A percentile compares a stretch with the other conserved stretches of the same genome.
phyloP scores from a whole-genome alignment of 2,797 vertebrate genomes.

The Acanthornis magna region DNA sequence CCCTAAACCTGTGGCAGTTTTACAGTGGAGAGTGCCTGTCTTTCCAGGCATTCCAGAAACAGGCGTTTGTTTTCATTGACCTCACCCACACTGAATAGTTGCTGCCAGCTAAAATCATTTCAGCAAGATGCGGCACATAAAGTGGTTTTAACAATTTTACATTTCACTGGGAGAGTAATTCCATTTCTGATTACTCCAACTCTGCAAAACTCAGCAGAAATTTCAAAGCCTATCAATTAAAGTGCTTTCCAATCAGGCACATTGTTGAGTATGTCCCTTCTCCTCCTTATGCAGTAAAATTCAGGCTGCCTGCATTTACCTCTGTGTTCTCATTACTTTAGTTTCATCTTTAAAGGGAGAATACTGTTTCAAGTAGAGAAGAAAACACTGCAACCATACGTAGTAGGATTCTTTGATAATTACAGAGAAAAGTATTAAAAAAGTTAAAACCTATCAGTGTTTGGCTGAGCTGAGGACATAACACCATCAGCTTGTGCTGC shows the following conservation, averaged over 20 bases:
- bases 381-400: not conserved
- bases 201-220: conserved; percentile 62
- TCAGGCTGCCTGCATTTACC: not conserved
- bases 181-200: conserved; percentile 35
- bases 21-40: not conserved
- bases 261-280: conserved; percentile 22
- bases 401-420: not conserved
- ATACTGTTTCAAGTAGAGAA: not conserved
- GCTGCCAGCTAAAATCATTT: conserved; percentile 51
- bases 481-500: not conserved
- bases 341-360: not conserved
- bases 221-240: conserved; percentile 42
- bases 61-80: conserved; percentile 34
- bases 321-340: not conserved
- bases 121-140: conserved; percentile 14
- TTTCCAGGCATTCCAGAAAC: conserved; percentile 14
- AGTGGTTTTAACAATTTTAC: conserved; percentile 52
- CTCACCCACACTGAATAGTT: conserved; percentile 7
- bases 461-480: not conserved
- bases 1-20: not conserved
- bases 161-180: conserved; percentile 47
- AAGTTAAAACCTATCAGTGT: not conserved
- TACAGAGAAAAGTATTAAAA: not conserved
- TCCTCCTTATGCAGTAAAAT: not conserved
- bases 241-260: conserved; percentile 42